These are phyloP conservation scores for Amazona guildingii DNA, from an alignment of 2,113 vertebrate genomes.

Conservation along the genomic window DNA sequence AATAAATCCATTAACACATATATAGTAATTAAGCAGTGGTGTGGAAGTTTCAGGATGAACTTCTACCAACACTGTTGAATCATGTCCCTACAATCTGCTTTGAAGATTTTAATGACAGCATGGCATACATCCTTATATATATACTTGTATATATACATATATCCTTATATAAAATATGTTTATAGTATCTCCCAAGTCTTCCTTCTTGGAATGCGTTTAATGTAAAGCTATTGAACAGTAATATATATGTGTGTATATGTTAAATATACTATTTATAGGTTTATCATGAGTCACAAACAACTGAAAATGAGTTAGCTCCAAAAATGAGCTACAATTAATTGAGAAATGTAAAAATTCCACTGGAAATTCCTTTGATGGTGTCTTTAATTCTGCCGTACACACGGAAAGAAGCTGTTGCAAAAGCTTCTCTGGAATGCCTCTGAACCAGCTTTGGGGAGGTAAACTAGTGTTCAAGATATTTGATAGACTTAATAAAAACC, in stretches of 20 bases:
- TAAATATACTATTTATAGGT: background rate
- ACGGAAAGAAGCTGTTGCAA: background rate
- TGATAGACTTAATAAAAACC: background rate
- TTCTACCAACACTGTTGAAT: background rate
- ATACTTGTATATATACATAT: background rate
- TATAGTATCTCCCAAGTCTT: background rate
- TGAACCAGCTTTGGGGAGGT: background rate
- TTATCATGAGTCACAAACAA: background rate
- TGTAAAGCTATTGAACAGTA: background rate
- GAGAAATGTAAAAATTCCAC: background rate
- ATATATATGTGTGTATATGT: background rate
- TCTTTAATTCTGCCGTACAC: background rate
- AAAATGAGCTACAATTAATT: background rate
- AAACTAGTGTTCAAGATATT: background rate
- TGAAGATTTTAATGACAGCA: background rate
- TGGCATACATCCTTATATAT: background rate
- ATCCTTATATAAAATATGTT: background rate
- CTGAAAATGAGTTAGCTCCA: background rate
- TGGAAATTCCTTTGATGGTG: background rate
- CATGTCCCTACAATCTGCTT: background rate
- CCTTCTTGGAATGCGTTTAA: background rate
- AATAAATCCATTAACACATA: constrained; percentile 42
- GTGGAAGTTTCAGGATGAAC: background rate
- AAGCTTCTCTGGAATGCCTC: background rate
- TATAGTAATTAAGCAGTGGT: background rate